Evolutionary conservation across 2,888 invertebrate genomes (phyloP).

Genomic region (Sesamia inferens): DNA sequence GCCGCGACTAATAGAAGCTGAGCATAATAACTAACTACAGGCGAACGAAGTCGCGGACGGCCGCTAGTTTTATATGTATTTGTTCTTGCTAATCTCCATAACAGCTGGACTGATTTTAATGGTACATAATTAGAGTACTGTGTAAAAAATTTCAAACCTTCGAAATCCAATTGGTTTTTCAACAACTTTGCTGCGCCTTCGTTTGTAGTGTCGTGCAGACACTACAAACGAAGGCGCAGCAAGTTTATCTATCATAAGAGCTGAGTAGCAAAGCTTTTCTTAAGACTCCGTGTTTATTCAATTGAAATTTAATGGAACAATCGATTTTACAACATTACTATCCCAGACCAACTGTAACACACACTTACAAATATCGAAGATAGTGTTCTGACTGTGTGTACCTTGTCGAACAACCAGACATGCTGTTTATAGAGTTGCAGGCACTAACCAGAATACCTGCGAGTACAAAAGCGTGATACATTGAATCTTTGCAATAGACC

Average conservation of each 20-base stretch:
- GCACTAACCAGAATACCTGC: conserved; percentile 43
- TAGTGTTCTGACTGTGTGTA: conserved; percentile 19
- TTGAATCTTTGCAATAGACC: background rate
- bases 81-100: no score
- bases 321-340: background rate
- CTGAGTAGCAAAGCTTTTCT: background rate
- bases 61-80: no score
- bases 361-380: conserved; percentile 8
- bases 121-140: no score
- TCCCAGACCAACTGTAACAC: background rate
- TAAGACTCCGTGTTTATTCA: background rate
- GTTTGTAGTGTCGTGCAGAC: no score
- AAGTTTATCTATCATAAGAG: background rate
- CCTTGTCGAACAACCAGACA: conserved; percentile 34
- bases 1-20: no score
- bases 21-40: no score
- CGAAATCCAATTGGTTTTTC: no score
- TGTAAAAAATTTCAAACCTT: no score
- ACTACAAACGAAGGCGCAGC: no score
- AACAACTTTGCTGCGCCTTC: no score
- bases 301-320: background rate
- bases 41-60: no score
- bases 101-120: no score
- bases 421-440: conserved; percentile 21
- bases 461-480: conserved; percentile 13